A percentile compares a stretch with the other conserved stretches of the same genome.
Conservation (phyloP, 2,797 vertebrate genomes). For the Nothura maculosa region DNA sequence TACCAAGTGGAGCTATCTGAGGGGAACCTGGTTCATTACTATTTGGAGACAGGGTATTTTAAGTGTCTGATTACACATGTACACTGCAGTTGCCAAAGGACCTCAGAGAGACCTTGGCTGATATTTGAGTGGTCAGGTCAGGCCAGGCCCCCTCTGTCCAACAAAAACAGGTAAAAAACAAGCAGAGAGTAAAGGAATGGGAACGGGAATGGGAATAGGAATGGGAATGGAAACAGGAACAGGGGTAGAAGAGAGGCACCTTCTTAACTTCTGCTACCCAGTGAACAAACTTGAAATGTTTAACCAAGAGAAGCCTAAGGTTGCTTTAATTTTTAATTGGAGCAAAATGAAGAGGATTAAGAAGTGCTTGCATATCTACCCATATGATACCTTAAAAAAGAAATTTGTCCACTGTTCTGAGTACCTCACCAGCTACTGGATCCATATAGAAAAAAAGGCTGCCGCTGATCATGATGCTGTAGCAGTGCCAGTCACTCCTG, state of each 20-base stretch:
- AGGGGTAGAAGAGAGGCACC: neutral
- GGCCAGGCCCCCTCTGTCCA: neutral
- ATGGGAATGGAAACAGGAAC: neutral
- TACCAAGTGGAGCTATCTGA: slow-evolving; percentile 68
- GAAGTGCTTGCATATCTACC: neutral
- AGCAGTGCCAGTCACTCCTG: neutral
- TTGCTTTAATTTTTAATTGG: slow-evolving; percentile 22
- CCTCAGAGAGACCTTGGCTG: neutral
- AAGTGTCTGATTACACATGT: slow-evolving; percentile 44
- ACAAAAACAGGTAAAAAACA: neutral
- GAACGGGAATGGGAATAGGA: neutral
- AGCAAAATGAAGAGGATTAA: neutral
- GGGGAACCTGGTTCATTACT: slow-evolving; percentile 45
- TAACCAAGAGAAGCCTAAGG: neutral
- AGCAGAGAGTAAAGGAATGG: neutral
- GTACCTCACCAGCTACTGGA: neutral
- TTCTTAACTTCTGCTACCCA: neutral
- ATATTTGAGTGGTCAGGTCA: slow-evolving; percentile 1
- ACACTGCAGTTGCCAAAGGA: slow-evolving; percentile 1
- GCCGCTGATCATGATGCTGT: neutral
- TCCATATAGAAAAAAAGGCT: neutral
- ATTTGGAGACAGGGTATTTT: slow-evolving; percentile 40
- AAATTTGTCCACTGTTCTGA: neutral
- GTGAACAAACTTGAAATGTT: neutral
- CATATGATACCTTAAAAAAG: neutral